phyloP scores from a whole-genome alignment of 2,113 vertebrate species.

The Calypte anna region DNA sequence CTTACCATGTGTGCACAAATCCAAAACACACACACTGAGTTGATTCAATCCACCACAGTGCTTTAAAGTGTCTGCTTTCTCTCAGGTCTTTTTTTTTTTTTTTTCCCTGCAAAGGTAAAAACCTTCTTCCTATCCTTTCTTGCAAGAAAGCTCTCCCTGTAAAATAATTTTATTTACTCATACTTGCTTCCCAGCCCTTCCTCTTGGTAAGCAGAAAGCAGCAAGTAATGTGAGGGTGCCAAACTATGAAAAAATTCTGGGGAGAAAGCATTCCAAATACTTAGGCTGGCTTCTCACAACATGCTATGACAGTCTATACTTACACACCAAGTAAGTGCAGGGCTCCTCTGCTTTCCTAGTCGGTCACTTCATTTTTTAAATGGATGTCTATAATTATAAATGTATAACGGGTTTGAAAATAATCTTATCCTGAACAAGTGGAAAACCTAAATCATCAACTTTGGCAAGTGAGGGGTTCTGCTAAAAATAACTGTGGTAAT shows the following conservation, averaged over 20 bases:
- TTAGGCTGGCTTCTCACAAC: not conserved
- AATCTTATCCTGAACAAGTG: slow-evolving; percentile 1
- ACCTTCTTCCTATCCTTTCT: not conserved
- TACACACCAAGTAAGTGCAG: not conserved
- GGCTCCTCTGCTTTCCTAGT: not conserved
- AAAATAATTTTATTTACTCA: not conserved
- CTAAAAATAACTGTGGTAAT: slow-evolving; percentile 39
- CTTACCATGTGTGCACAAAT: slow-evolving; percentile 9
- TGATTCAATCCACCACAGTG: not conserved
- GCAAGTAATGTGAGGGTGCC: not conserved
- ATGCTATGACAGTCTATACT: fast-evolving
- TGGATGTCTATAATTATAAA: not conserved
- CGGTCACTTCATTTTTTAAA: not conserved
- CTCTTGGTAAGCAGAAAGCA: not conserved
- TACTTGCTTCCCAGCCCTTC: not conserved
- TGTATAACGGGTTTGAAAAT: not conserved
- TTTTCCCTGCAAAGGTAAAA: not conserved
- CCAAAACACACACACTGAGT: not conserved
- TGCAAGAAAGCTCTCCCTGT: not conserved
- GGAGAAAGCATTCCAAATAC: not conserved
- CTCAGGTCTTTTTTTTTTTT: not conserved
- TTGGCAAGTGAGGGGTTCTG: not conserved
- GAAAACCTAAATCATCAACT: slow-evolving; percentile 40
- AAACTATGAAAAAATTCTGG: not conserved
- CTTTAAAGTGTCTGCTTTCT: not conserved